These are phyloP conservation scores for Myripristis jacobus DNA, from an alignment of 2,797 vertebrate genomes.

Conservation along the genomic window DNA sequence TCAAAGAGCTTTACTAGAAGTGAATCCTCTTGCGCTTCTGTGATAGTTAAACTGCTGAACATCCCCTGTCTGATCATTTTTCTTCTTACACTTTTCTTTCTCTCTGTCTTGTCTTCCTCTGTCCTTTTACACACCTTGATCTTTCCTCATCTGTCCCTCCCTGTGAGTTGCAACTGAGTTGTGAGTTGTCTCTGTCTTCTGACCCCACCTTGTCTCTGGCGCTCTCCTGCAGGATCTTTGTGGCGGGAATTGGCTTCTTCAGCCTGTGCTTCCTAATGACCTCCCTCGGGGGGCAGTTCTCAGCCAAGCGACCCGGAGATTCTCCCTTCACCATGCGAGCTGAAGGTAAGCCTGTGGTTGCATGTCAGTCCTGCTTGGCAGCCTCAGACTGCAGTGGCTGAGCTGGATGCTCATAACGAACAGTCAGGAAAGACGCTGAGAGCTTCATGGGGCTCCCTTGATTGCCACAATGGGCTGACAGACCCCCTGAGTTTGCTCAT, in stretches of 20 bases:
- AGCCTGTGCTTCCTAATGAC: conserved; percentile 99
- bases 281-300: conserved; percentile 95
- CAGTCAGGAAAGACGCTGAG: conserved; percentile 60
- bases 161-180: conserved; percentile 14
- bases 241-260: conserved; percentile 96
- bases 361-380: conserved; percentile 22
- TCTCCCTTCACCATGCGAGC: conserved; percentile 93
- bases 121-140: neutral
- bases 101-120: neutral
- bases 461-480: conserved; percentile 66
- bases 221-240: conserved; percentile 89
- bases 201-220: conserved; percentile 35
- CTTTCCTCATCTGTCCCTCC: conserved; percentile 12
- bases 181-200: conserved; percentile 21
- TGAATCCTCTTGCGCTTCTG: conserved; percentile 1
- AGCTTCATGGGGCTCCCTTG: conserved; percentile 57
- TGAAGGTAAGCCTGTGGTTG: conserved; percentile 86
- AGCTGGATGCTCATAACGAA: conserved; percentile 58
- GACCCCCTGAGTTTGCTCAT: conserved; percentile 65
- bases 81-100: neutral
- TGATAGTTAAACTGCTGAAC: conserved; percentile 6
- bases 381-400: conserved; percentile 27
- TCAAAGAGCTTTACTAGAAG: neutral
- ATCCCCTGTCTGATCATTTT: neutral
- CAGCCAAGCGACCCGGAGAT: conserved; percentile 90